Conservation (phyloP, 2,797 vertebrate species). For the Linurgus olivaceus region DNA sequence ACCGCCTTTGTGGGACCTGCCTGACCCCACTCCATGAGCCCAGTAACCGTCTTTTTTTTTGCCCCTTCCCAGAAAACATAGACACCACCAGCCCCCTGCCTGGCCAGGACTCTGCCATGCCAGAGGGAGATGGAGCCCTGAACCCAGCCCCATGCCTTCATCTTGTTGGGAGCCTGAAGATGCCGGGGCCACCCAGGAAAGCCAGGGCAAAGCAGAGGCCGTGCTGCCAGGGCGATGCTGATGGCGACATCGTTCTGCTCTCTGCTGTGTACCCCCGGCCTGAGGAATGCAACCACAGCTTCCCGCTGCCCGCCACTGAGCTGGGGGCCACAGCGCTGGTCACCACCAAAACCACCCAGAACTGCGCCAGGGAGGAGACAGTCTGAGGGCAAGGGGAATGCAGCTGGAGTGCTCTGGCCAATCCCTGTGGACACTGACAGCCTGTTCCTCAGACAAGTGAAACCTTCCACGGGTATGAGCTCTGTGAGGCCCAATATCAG, state of each 20-base stretch:
- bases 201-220: neutral
- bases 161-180: neutral
- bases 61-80: neutral
- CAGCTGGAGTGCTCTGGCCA: neutral
- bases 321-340: conserved; percentile 76
- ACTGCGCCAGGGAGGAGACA: neutral
- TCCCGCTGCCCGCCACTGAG: conserved; percentile 77
- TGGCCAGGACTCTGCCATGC: neutral
- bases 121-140: neutral
- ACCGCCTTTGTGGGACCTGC: fast-evolving
- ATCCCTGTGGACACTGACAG: neutral
- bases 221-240: neutral
- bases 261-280: neutral
- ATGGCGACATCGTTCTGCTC: neutral
- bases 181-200: neutral
- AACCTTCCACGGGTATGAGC: neutral
- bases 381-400: neutral
- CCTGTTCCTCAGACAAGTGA: fast-evolving
- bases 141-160: neutral
- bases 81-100: neutral
- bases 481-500: neutral
- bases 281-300: conserved; percentile 30
- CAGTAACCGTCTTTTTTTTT: neutral
- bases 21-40: neutral
- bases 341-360: conserved; percentile 78